phyloP scores from a whole-genome alignment of 2,888 invertebrate genomes.

The Lucinisca nassula region DNA sequence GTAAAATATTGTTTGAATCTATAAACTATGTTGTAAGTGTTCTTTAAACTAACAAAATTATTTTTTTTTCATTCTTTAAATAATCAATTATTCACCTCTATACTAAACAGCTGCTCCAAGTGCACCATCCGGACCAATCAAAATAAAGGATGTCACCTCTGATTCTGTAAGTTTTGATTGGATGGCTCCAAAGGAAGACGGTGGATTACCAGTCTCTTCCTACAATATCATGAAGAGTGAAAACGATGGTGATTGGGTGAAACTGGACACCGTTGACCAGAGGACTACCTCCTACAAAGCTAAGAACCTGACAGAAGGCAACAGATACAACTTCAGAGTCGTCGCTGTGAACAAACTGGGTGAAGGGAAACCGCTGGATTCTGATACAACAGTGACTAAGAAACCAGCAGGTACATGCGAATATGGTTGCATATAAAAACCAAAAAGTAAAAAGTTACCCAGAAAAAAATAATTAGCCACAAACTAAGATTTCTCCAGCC shows the following conservation, averaged over 20 bases:
- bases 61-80: too few relatives aligned
- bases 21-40: too few relatives aligned
- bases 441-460: background rate
- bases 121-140: conserved; percentile 89
- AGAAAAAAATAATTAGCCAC: too few relatives aligned
- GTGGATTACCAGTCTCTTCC: conserved; percentile 84
- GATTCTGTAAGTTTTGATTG: conserved; percentile 94
- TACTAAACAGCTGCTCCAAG: conserved; percentile 82
- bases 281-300: conserved; percentile 72
- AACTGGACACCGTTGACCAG: conserved; percentile 90
- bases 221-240: conserved; percentile 90
- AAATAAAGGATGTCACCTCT: conserved; percentile 94
- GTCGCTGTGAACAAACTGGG: conserved; percentile 97
- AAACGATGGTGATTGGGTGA: conserved; percentile 93
- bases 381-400: conserved; percentile 76
- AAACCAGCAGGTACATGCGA: conserved; percentile 89
- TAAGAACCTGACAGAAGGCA: conserved; percentile 93
- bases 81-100: too few relatives aligned
- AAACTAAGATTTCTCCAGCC: too few relatives aligned
- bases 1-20: too few relatives aligned
- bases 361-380: conserved; percentile 95
- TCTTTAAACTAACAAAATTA: too few relatives aligned
- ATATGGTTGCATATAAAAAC: too few relatives aligned
- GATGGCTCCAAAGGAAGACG: conserved; percentile 85
- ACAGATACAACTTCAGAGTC: conserved; percentile 96